Evolutionary conservation across 2,797 vertebrate genomes (phyloP).

Genomic region (Furcifer pardalis): DNA sequence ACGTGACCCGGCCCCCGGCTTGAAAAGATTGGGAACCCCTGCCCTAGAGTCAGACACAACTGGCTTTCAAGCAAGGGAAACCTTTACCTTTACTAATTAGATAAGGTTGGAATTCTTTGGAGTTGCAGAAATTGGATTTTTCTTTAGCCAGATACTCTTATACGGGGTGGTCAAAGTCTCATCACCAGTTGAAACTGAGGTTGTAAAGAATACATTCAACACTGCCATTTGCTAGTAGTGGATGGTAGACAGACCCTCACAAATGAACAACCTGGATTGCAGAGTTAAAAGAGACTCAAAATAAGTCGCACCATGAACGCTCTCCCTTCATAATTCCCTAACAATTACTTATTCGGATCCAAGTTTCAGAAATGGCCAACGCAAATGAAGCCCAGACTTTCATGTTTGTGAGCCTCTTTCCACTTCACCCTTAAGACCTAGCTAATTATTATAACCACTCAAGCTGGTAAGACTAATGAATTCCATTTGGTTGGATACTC

Average conservation of each 20-base stretch:
- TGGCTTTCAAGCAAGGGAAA: no score
- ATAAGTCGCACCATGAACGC: not conserved
- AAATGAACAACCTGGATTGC: not conserved
- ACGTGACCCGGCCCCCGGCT: no score
- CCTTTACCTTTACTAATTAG: no score
- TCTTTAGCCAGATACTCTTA: no score
- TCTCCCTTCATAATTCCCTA: not conserved
- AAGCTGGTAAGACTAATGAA: constrained; percentile 49
- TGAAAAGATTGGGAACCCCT: no score
- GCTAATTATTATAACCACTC: constrained; percentile 51
- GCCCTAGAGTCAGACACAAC: no score
- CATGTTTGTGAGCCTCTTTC: not conserved
- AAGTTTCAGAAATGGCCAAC: not conserved
- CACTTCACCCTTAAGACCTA: constrained; percentile 38
- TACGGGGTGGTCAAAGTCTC: no score
- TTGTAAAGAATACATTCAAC: no score
- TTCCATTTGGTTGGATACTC: constrained; percentile 31
- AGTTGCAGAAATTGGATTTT: no score
- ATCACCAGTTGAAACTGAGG: no score
- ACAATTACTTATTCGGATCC: not conserved
- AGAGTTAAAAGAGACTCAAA: not conserved
- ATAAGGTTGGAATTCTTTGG: not conserved
- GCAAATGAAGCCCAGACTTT: not conserved
- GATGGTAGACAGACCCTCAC: not conserved
- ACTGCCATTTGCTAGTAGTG: not conserved